Evolutionary conservation across 2,113 vertebrate genomes (phyloP).

Genomic region (Catharus fuscescens): DNA sequence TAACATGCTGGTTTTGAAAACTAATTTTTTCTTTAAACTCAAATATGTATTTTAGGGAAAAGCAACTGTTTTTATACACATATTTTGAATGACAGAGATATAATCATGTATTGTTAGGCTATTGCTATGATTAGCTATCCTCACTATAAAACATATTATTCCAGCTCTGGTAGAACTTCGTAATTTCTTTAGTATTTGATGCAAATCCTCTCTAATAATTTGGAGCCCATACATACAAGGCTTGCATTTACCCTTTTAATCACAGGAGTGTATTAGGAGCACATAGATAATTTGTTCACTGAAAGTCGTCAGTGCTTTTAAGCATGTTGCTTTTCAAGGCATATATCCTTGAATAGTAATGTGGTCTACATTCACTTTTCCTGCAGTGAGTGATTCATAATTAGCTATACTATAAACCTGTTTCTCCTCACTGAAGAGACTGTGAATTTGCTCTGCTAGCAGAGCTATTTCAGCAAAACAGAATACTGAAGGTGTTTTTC

Average conservation of each 20-base stretch:
- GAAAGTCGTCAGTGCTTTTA: neutral
- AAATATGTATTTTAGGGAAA: neutral
- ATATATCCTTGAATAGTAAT: neutral
- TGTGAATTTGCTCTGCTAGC: neutral
- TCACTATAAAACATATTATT: neutral
- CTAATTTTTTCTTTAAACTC: neutral
- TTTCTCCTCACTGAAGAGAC: neutral
- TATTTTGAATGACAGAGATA: neutral
- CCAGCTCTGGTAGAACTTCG: neutral
- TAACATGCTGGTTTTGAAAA: neutral
- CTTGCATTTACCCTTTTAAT: neutral
- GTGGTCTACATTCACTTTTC: neutral
- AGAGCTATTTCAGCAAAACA: constrained; percentile 5
- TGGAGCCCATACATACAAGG: neutral
- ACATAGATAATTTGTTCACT: neutral
- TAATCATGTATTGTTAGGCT: neutral
- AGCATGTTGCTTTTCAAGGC: neutral
- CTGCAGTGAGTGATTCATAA: neutral
- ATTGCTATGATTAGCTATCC: neutral
- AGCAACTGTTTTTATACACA: neutral
- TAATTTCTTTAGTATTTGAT: neutral
- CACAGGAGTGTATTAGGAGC: neutral
- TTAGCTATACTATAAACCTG: neutral
- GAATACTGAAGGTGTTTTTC: neutral
- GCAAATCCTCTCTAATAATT: neutral